phyloP scores from a whole-genome alignment of 2,797 vertebrate genomes.

The Oreonectes daqikongensis region DNA sequence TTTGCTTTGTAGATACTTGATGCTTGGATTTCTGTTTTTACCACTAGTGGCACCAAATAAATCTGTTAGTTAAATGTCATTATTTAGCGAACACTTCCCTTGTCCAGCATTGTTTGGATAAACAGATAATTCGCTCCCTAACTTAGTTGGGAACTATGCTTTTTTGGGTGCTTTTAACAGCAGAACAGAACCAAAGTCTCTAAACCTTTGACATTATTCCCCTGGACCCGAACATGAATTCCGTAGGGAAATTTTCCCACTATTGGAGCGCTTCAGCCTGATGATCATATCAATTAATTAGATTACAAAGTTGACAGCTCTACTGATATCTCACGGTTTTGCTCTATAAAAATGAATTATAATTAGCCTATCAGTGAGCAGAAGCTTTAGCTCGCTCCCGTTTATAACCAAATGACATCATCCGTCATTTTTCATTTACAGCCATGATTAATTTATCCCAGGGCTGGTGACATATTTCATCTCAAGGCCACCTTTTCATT shows the following conservation, averaged over 20 bases:
- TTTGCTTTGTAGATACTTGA: not conserved
- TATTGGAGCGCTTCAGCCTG: not conserved
- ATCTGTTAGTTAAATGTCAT: not conserved
- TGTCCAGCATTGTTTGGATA: not conserved
- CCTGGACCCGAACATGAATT: not conserved
- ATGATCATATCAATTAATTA: slow-evolving; percentile 2
- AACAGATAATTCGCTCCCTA: too few relatives aligned
- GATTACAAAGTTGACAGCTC: not conserved
- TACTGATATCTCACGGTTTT: not conserved
- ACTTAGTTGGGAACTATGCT: too few relatives aligned
- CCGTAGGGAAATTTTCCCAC: not conserved
- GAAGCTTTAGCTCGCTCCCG: slow-evolving; percentile 41
- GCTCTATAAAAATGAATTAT: not conserved
- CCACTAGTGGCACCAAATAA: not conserved
- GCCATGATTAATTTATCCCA: slow-evolving; percentile 47
- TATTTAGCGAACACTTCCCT: not conserved
- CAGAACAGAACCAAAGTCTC: too few relatives aligned
- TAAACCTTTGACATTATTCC: too few relatives aligned
- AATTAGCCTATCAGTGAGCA: slow-evolving; percentile 8
- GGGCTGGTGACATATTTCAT: slow-evolving; percentile 38
- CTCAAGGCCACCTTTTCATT: slow-evolving; percentile 40
- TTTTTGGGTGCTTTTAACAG: too few relatives aligned
- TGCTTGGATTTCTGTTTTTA: too few relatives aligned
- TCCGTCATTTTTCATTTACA: slow-evolving; percentile 52
- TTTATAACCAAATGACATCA: slow-evolving; percentile 42